A percentile compares a stretch with the other conserved stretches of the same genome.
phyloP scores from a whole-genome alignment of 2,113 vertebrate species.

The Daboia siamensis region DNA sequence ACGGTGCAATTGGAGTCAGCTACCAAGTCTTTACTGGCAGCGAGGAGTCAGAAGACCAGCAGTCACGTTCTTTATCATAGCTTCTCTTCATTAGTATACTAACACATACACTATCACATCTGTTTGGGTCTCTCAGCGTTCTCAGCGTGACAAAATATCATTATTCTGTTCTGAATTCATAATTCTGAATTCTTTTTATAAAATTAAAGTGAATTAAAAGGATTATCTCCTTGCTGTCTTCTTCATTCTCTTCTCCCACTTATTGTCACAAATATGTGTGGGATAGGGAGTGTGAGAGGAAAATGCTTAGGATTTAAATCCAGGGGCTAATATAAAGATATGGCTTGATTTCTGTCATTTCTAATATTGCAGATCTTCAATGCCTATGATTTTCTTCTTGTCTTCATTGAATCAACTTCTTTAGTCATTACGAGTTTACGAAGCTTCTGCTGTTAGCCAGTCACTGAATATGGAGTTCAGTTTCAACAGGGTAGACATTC shows the following conservation, averaged over 20 bases:
- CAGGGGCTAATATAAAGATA: neutral
- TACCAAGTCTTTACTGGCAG: conserved; percentile 61
- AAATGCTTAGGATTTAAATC: neutral
- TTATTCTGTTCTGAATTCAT: neutral
- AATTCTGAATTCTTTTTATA: neutral
- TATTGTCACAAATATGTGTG: neutral
- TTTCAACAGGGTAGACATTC: neutral
- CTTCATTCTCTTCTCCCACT: neutral
- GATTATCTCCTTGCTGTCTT: neutral
- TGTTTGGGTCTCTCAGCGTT: conserved; percentile 14
- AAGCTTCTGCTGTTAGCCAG: neutral
- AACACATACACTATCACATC: conserved; percentile 45
- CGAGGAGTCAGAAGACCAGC: conserved; percentile 54
- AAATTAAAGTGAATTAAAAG: neutral
- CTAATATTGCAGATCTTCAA: neutral
- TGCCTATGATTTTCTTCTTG: too few species aligned
- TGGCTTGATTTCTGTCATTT: neutral
- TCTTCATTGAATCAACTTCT: neutral
- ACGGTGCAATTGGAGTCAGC: conserved; percentile 54
- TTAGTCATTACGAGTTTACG: neutral
- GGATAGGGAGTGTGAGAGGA: neutral
- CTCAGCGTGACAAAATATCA: neutral
- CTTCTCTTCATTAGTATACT: conserved; percentile 60
- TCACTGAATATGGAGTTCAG: neutral
- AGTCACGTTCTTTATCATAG: conserved; percentile 62